Percentiles rank a stretch among this genome's conserved stretches.
Evolutionary conservation across 2,113 vertebrate genomes (phyloP).

Genomic region (Suncus etruscus): DNA sequence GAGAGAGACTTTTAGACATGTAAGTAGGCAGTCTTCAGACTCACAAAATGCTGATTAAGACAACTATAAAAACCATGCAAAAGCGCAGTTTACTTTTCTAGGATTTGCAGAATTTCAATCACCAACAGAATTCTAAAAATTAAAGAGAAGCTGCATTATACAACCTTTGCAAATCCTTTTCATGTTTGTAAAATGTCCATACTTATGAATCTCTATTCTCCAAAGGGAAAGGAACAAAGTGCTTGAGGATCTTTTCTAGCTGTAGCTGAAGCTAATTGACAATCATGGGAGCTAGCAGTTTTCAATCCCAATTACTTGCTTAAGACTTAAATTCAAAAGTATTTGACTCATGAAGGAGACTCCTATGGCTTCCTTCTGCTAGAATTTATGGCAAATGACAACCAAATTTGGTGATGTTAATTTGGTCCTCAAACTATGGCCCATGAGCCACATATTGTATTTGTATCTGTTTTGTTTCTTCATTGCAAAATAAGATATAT

Average conservation of each 20-base stretch:
- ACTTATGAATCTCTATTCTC: neutral
- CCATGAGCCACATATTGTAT: too few relatives aligned
- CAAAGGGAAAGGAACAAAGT: neutral
- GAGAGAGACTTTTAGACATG: too few relatives aligned
- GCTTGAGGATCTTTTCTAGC: neutral
- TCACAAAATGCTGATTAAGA: too few relatives aligned
- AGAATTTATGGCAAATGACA: neutral
- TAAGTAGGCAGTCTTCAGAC: too few relatives aligned
- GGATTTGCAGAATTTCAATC: neutral
- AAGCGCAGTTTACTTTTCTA: neutral
- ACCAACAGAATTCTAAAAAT: neutral
- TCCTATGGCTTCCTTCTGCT: neutral
- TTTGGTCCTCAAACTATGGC: too few relatives aligned
- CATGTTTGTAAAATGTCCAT: neutral
- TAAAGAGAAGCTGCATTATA: neutral
- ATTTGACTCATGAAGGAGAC: neutral
- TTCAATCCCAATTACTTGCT: neutral
- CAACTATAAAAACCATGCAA: neutral
- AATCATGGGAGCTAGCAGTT: neutral
- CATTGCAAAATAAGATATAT: too few relatives aligned
- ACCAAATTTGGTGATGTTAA: neutral
- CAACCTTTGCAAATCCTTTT: neutral
- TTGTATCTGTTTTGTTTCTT: too few relatives aligned
- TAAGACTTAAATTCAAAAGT: conserved; percentile 3
- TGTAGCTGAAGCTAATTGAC: neutral